phyloP scores from a whole-genome alignment of 2,888 invertebrate genomes.

The Euzetes globulus region DNA sequence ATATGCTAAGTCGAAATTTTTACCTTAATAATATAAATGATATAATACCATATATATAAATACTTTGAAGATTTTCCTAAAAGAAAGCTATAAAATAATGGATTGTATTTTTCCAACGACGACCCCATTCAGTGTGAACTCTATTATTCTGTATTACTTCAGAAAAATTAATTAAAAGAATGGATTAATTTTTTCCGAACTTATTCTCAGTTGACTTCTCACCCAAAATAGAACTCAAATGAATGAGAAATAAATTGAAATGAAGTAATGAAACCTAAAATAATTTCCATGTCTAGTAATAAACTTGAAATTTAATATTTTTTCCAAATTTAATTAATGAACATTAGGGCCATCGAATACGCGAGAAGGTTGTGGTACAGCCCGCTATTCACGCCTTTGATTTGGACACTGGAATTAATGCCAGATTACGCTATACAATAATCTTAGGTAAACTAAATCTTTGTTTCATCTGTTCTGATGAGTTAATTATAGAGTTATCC shows the following conservation, averaged over 20 bases:
- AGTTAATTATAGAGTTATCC: not conserved
- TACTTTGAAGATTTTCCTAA: not conserved
- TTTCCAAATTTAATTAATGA: not conserved
- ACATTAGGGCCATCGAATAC: slow-evolving; percentile 61
- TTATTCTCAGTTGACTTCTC: slow-evolving; percentile 4
- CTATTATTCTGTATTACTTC: not conserved
- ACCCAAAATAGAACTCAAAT: not conserved
- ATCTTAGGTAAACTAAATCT: slow-evolving; percentile 54
- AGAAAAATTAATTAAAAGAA: slow-evolving; percentile 1
- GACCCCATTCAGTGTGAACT: slow-evolving; percentile 23
- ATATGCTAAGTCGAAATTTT: not conserved
- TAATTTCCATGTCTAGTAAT: not conserved
- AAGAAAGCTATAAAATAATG: slow-evolving; percentile 15
- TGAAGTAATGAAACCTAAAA: not conserved
- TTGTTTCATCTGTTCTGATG: not conserved
- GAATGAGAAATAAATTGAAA: not conserved
- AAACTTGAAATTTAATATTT: not conserved
- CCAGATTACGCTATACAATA: slow-evolving; percentile 67
- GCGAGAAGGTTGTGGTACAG: slow-evolving; percentile 61
- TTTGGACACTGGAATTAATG: slow-evolving; percentile 66
- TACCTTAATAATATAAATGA: not conserved
- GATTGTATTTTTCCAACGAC: not conserved
- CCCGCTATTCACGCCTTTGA: slow-evolving; percentile 69
- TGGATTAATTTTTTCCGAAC: not conserved
- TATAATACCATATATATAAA: not conserved